phyloP scores from a whole-genome alignment of 2,113 vertebrate species.

The Myiagra hebetior region DNA sequence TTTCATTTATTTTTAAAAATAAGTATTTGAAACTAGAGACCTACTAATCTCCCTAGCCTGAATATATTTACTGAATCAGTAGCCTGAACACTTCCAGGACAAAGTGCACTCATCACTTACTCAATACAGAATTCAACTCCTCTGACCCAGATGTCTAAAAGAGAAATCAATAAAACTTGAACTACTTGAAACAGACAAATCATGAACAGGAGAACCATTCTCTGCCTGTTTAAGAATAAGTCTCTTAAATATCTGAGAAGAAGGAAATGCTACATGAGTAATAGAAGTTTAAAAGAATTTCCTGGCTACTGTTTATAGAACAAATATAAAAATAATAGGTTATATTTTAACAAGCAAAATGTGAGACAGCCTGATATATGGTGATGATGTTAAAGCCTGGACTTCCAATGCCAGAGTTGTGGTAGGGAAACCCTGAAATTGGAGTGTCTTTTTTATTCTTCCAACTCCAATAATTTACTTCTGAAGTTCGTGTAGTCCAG shows the following conservation, averaged over 20 bases:
- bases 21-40: background rate
- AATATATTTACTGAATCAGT: background rate
- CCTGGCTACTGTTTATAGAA: slow-evolving; percentile 59
- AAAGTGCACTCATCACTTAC: background rate
- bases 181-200: background rate
- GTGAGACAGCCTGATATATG: slow-evolving; percentile 30
- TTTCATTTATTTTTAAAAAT: background rate
- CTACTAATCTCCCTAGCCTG: background rate
- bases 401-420: slow-evolving; percentile 9
- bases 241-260: slow-evolving; percentile 19
- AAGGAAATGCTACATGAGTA: slow-evolving; percentile 45
- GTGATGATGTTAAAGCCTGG: slow-evolving; percentile 50
- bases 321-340: slow-evolving; percentile 49
- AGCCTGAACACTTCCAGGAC: background rate
- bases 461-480: slow-evolving; percentile 46
- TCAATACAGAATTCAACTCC: background rate
- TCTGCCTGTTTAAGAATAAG: background rate
- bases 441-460: slow-evolving; percentile 44
- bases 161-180: background rate
- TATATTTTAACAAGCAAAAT: slow-evolving; percentile 26
- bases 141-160: background rate
- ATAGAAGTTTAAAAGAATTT: slow-evolving; percentile 53
- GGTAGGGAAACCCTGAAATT: slow-evolving; percentile 38
- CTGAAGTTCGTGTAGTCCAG: background rate
- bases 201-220: slow-evolving; percentile 43